Evolutionary conservation across 2,113 vertebrate species (phyloP), one percentile per base, ranked within the genome.

Genomic region (Macaca nemestrina): DNA sequence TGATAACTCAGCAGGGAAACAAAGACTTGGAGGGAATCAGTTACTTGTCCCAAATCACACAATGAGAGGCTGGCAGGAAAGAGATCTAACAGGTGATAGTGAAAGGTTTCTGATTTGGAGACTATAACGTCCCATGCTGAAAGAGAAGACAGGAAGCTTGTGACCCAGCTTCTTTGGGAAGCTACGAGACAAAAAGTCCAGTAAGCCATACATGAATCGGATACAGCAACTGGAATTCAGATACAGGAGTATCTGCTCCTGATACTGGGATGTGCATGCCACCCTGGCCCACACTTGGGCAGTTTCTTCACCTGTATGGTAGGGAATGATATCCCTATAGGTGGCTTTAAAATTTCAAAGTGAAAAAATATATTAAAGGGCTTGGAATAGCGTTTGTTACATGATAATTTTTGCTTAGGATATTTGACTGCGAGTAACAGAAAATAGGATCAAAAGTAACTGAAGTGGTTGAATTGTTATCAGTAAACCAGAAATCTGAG

Each of bases 141-240:
- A 85, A 81, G 16, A 73, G 25, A 75, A 93, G 5, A 9, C 18
- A 59, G 45, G 16, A 64, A n/a, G 43, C 3, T 12, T 59, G 8
- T 82, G 70, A 78, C 3, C 22, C 6, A 38, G 13, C 10, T 40
- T 76, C 45, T 76, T 43, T 67, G 3, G 13, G 17, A 11, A 87
- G 22, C 2, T n/a, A 25, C 5, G 3, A n/a, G 6, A 35, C 43
- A 12, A 40, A 13, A 25, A 25, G 6, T 27, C 20, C 6, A 45
- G 18, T 17, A 32, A 75, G 11, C 6, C 2, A 20, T n/a, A 12
- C 9, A 32, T 5, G 4, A n/a, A 8, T 16, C 0, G 30, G 17
- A 38, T 61, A 14, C n/a, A 50, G 78, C 11, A 35, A 8, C 1
- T 25, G n/a, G 4, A 40, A 27, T 5, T 76, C 23, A 32, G 32